Conservation (phyloP, 1,140 invertebrate species). For the Lepeophtheirus salmonis region DNA sequence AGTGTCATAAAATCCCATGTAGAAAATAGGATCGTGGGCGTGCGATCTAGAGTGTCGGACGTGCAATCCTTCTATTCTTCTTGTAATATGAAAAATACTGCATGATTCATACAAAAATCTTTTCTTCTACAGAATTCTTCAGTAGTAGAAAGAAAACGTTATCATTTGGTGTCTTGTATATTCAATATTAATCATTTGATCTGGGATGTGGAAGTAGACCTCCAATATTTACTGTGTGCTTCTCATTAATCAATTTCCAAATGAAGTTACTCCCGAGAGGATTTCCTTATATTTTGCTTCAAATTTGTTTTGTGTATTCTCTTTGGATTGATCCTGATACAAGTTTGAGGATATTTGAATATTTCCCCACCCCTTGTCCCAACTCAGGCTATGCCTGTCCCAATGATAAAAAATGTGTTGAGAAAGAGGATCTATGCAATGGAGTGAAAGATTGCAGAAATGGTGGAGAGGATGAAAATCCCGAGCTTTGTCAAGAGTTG, state of each 20-base stretch:
- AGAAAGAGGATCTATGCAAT: neutral
- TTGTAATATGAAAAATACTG: too few relatives aligned
- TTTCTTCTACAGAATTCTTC: neutral
- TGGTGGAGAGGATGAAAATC: neutral
- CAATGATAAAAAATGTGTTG: neutral
- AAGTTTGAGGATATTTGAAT: neutral
- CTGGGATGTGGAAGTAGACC: too few relatives aligned
- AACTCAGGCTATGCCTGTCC: neutral
- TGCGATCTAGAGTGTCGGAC: too few relatives aligned
- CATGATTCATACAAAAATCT: neutral
- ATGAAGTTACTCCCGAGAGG: too few relatives aligned
- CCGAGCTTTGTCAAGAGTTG: neutral
- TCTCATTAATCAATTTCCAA: too few relatives aligned
- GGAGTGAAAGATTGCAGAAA: neutral
- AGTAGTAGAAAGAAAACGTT: neutral
- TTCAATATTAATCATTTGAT: too few relatives aligned
- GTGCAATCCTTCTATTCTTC: too few relatives aligned
- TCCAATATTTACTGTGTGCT: too few relatives aligned
- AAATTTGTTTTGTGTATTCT: too few relatives aligned
- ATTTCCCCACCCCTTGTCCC: neutral
- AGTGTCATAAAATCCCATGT: too few relatives aligned
- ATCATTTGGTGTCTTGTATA: too few relatives aligned
- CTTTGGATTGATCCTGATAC: neutral
- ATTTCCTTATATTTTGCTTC: neutral
- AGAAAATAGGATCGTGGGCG: too few relatives aligned